These are phyloP conservation scores for Strix aluco DNA, from an alignment of 2,113 vertebrate species.

Conservation along the genomic window DNA sequence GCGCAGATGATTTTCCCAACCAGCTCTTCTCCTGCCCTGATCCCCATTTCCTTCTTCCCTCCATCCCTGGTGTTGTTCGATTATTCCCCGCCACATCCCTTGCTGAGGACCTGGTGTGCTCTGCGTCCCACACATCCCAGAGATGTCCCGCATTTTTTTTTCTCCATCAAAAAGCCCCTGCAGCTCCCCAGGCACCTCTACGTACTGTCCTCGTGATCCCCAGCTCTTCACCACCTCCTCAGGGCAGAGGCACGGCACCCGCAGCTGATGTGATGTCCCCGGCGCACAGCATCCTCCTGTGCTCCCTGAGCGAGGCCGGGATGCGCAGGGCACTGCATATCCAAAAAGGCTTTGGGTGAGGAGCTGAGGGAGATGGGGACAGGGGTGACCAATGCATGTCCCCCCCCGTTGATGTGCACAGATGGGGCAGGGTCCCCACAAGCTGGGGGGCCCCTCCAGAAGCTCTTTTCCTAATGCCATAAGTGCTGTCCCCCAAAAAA, in stretches of 20 bases:
- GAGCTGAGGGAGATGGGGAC: not conserved
- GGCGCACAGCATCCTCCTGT: accelerated
- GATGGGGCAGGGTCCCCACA: not conserved
- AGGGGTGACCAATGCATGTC: accelerated
- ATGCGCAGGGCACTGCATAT: accelerated
- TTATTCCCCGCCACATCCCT: not conserved
- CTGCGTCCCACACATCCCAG: not conserved
- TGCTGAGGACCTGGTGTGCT: accelerated
- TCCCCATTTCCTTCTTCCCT: not conserved
- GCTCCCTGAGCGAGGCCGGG: accelerated
- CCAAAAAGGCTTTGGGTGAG: too few species aligned
- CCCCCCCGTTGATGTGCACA: not conserved
- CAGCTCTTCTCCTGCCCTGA: not conserved
- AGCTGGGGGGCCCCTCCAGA: not conserved
- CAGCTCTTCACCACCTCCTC: not conserved
- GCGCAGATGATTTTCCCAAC: accelerated
- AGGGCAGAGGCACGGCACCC: too few species aligned
- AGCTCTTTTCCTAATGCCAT: not conserved
- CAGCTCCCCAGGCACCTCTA: not conserved
- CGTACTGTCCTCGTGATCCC: accelerated
- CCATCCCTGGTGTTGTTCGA: accelerated
- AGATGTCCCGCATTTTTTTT: not conserved
- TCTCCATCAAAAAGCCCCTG: not conserved
- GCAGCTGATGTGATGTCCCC: accelerated
- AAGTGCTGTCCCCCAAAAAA: accelerated